Conservation (phyloP, 2,113 vertebrate species). For the Dryoscopus gambensis region DNA sequence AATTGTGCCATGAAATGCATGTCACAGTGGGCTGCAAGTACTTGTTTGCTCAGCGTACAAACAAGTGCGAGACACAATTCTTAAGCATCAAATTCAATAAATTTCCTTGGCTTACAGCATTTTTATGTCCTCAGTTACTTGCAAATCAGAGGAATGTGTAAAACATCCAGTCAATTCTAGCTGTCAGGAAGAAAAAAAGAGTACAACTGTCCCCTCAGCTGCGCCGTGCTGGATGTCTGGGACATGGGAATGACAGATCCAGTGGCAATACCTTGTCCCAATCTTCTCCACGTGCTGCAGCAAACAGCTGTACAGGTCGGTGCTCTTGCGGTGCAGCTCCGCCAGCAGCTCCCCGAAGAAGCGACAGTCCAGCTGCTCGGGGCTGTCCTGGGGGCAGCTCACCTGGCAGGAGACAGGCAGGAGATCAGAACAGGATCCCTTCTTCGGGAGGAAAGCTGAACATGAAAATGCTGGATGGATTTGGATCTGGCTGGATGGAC, state of each 20-base stretch:
- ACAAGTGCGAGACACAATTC: fast-evolving
- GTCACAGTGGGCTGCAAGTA: not conserved
- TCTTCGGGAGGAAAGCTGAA: not conserved
- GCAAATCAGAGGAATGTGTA: not conserved
- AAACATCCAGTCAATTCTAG: not conserved
- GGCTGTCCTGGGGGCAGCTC: not conserved
- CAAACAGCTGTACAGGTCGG: slow-evolving; percentile 84
- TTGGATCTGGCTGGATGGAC: not conserved
- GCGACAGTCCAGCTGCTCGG: slow-evolving; percentile 84
- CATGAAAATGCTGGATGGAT: not conserved
- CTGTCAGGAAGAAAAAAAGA: not conserved
- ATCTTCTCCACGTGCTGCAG: slow-evolving; percentile 88
- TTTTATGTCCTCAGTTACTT: not conserved
- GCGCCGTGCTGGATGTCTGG: not conserved
- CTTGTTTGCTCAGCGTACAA: not conserved
- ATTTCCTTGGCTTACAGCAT: not conserved
- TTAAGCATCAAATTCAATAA: not conserved
- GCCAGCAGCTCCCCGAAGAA: slow-evolving; percentile 95
- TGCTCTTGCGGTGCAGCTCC: slow-evolving; percentile 89
- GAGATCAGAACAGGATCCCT: not conserved
- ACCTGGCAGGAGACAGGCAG: not conserved
- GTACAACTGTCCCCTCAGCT: not conserved
- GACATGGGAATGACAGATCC: fast-evolving
- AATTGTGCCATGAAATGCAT: fast-evolving
- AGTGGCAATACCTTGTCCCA: slow-evolving; percentile 75